Evolutionary conservation across 2,797 vertebrate species (phyloP), one percentile per base, ranked within the genome.

Genomic region (Emydoidea blandingii): DNA sequence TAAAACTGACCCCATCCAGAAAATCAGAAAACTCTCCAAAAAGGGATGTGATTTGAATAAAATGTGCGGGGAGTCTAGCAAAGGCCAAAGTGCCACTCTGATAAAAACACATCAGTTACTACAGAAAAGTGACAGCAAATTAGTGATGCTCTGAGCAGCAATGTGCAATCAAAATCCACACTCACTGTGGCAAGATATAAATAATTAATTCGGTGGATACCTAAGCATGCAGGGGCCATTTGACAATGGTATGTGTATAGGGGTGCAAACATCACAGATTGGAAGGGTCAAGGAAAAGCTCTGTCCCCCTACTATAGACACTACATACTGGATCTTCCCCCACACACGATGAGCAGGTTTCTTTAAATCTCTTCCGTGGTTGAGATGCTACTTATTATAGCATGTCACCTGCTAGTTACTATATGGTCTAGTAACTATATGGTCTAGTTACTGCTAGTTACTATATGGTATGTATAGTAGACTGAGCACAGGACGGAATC

Each of bases 281-380:
- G 27, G n/a, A 16, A 50, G 16, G 82, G 44, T 82, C 41, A 89
- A 85, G 53, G 8, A 8, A 54, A 52, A 59, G 5, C 25, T 57
- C 27, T 34, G 25, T 72, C 37, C 19, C 37, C 19, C 5, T 62
- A 23, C 10, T 23, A 34, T 53, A 27, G 23, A 3, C 2, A 0
- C 1, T 9, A 41, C 72, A 53, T 21, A 12, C 47, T 8, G 92
- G 11, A 6, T 87, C 16, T 50, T 94, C 83, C 85, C 1, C 4
- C 37, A 6, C 18, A 80, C 18, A 59, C 4, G 50, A 47, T 41
- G 7, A 52, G 0, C 21, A 34, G 31, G 53, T n/a, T 78, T 81
- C 85, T 50, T 79, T 87, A 86, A 79, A 2, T 29, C 15, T 34
- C 5, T 2, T 68, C 53, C 2, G 0, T 0, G 0, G 37, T 23